Evolutionary conservation across 64 coral and sea anemone genomes (phyloP).

Genomic region (Anthopleura sola): DNA sequence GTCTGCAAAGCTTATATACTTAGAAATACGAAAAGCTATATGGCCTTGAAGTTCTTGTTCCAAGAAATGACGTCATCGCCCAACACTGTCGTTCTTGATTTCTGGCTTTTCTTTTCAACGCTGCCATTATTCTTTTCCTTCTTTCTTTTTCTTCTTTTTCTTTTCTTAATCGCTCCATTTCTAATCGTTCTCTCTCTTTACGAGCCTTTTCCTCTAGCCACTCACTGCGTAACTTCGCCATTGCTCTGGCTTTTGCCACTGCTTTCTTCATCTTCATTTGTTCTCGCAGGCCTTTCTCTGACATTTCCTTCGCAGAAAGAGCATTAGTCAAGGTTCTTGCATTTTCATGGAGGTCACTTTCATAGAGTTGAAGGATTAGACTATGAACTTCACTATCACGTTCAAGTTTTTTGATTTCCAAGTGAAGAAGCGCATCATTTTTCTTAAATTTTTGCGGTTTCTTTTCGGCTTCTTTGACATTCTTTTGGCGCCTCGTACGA

Average conservation of each 20-base stretch:
- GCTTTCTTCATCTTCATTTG: slow-evolving; percentile 48
- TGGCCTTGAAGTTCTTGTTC: background rate
- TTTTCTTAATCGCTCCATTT: slow-evolving; percentile 23
- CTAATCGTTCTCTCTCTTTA: background rate
- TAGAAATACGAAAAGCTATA: slow-evolving; percentile 53
- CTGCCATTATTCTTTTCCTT: slow-evolving; percentile 10
- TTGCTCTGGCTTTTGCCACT: slow-evolving; percentile 29
- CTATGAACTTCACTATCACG: slow-evolving; percentile 67
- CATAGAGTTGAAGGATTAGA: slow-evolving; percentile 51
- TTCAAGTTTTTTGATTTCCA: slow-evolving; percentile 67
- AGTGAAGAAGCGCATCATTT: slow-evolving; percentile 38
- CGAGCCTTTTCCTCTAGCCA: background rate
- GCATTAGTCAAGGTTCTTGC: slow-evolving; percentile 31
- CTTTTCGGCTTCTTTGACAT: slow-evolving; percentile 1
- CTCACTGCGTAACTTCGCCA: background rate
- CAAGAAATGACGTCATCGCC: slow-evolving; percentile 7
- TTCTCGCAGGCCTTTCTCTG: slow-evolving; percentile 48
- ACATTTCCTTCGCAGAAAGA: slow-evolving; percentile 61
- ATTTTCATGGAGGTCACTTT: slow-evolving; percentile 49
- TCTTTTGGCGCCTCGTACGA: slow-evolving; percentile 27
- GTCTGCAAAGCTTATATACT: background rate
- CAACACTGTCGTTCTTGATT: slow-evolving; percentile 26
- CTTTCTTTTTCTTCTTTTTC: slow-evolving; percentile 22
- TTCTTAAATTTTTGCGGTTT: slow-evolving; percentile 8
- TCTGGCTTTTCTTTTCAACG: slow-evolving; percentile 13